Percentiles rank a stretch among this genome's conserved stretches.
These are phyloP conservation scores for Ameiurus melas DNA, from an alignment of 2,113 vertebrate genomes.

Conservation along the genomic window DNA sequence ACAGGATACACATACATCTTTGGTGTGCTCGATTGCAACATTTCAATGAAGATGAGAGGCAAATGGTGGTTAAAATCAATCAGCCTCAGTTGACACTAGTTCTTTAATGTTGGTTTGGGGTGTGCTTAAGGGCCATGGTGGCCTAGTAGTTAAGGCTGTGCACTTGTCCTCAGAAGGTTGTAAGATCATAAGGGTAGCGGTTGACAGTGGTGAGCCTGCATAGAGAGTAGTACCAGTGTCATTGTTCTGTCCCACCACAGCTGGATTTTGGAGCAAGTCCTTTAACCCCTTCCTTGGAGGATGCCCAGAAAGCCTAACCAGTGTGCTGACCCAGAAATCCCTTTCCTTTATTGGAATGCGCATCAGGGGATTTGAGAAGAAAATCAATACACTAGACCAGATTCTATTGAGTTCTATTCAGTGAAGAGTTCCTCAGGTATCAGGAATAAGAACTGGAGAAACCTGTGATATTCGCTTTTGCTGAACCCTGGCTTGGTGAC, in stretches of 20 bases:
- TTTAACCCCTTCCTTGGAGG: not conserved
- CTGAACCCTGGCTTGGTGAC: not conserved
- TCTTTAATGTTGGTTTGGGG: not conserved
- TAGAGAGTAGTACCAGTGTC: not conserved
- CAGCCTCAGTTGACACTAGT: not conserved
- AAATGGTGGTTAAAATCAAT: not conserved
- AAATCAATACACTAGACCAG: not conserved
- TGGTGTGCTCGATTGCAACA: not conserved
- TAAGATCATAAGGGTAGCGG: not conserved
- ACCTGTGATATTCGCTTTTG: not conserved
- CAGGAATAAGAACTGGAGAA: not conserved
- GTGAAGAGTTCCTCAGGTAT: not conserved
- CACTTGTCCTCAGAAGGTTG: not conserved
- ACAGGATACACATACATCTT: not conserved
- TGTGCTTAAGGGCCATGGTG: not conserved
- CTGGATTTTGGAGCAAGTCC: not conserved
- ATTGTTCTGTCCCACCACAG: not conserved
- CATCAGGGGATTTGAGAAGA: constrained; percentile 4
- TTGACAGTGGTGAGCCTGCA: not conserved
- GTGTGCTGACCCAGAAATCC: not conserved
- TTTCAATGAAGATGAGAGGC: not conserved
- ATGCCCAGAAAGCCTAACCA: not conserved
- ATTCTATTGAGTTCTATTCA: not conserved
- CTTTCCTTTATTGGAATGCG: not conserved
- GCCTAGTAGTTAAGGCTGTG: not conserved